Conservation (phyloP, 2,797 vertebrate genomes). For the Pseudomugil gertrudae region DNA sequence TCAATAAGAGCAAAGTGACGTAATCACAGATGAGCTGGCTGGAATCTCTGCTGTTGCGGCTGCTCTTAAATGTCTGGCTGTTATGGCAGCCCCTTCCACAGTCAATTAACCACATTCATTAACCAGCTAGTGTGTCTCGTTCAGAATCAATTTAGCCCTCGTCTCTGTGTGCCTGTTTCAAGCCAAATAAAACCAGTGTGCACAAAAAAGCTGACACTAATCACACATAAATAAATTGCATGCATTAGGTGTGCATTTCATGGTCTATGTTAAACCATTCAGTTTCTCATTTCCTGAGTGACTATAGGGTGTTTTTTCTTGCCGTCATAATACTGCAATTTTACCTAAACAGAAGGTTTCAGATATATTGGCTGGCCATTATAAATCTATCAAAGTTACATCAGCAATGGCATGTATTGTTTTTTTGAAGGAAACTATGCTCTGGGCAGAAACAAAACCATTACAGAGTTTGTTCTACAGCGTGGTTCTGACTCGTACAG, state of each 20-base stretch:
- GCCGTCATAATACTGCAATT: background rate
- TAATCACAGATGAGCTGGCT: constrained; percentile 44
- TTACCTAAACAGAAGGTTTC: background rate
- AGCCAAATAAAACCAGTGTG: constrained; percentile 73
- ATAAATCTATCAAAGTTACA: background rate
- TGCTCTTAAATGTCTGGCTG: constrained; percentile 62
- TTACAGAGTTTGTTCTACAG: background rate
- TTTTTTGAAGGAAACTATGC: background rate
- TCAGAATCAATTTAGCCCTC: constrained; percentile 80
- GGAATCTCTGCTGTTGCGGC: constrained; percentile 54
- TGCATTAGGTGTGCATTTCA: constrained; percentile 71
- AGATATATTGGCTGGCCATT: background rate
- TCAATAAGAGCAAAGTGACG: constrained; percentile 73
- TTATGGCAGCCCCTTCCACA: constrained; percentile 76
- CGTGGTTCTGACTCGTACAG: background rate
- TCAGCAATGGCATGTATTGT: background rate
- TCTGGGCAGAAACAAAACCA: background rate
- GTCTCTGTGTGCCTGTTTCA: constrained; percentile 66
- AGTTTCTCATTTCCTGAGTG: constrained; percentile 47
- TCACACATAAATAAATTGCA: constrained; percentile 73
- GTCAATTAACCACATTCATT: constrained; percentile 84
- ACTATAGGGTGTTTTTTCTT: constrained; percentile 20
- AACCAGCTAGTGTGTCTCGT: constrained; percentile 74
- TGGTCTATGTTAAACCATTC: constrained; percentile 62
- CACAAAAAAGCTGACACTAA: constrained; percentile 70